These are phyloP conservation scores for Clarias pachynema DNA, from an alignment of 2,797 vertebrate species.

Conservation along the genomic window DNA sequence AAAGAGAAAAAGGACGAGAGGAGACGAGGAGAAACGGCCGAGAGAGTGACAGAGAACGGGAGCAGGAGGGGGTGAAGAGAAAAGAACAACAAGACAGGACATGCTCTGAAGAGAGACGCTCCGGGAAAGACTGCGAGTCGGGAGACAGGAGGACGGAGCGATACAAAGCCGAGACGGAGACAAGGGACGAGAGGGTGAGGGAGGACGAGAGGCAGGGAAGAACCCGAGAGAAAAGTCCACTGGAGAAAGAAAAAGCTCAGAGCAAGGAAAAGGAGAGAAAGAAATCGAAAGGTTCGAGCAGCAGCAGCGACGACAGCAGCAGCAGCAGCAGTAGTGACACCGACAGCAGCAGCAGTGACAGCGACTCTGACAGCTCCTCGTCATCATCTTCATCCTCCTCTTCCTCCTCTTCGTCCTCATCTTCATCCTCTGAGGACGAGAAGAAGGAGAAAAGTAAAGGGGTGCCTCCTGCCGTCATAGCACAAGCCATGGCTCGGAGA, in stretches of 20 bases:
- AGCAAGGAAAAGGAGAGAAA: slow-evolving; percentile 23
- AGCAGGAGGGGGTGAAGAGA: background rate
- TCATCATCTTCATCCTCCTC: slow-evolving; percentile 70
- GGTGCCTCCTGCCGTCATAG: background rate
- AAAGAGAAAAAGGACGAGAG: slow-evolving; percentile 16
- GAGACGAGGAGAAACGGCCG: slow-evolving; percentile 7
- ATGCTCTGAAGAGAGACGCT: background rate
- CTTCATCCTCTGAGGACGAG: slow-evolving; percentile 66
- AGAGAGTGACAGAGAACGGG: slow-evolving; percentile 17
- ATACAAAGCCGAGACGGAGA: background rate
- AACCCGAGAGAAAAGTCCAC: slow-evolving; percentile 45
- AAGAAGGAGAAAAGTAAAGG: slow-evolving; percentile 30
- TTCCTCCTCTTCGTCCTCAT: slow-evolving; percentile 63
- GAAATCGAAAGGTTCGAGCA: slow-evolving; percentile 50
- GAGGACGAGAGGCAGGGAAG: slow-evolving; percentile 40
- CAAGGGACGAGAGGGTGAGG: slow-evolving; percentile 23
- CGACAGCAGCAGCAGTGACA: slow-evolving; percentile 51
- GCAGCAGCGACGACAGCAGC: slow-evolving; percentile 60
- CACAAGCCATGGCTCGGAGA: slow-evolving; percentile 35
- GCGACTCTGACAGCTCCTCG: slow-evolving; percentile 66
- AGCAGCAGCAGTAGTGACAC: slow-evolving; percentile 51
- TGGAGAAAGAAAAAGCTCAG: slow-evolving; percentile 17
- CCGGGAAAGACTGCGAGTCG: slow-evolving; percentile 11
- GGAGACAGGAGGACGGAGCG: slow-evolving; percentile 13
- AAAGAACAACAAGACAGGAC: background rate